Evolutionary conservation across 2,797 vertebrate species (phyloP).

Genomic region (Betta splendens): DNA sequence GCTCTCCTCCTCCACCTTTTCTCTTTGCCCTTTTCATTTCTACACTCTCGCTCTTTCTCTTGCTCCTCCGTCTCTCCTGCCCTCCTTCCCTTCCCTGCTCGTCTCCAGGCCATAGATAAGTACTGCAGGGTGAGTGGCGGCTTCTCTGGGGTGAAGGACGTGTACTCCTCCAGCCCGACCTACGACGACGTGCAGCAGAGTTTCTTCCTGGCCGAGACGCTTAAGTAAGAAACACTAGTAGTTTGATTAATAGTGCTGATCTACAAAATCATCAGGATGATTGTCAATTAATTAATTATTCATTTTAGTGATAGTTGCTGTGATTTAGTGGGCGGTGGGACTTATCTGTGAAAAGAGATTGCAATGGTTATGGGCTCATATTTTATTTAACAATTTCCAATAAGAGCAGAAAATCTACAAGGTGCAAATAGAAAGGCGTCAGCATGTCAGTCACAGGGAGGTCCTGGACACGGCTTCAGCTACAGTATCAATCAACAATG

Average conservation of each 20-base stretch:
- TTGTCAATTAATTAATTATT: slow-evolving; percentile 20
- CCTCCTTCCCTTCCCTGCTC: background rate
- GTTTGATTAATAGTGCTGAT: background rate
- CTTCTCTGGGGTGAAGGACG: slow-evolving; percentile 98
- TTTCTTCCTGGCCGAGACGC: slow-evolving; percentile 98
- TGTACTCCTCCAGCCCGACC: slow-evolving; percentile 94
- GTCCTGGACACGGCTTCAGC: no score
- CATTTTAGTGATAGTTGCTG: slow-evolving; percentile 3
- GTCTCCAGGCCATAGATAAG: slow-evolving; percentile 92
- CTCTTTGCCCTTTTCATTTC: background rate
- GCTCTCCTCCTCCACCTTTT: slow-evolving; percentile 15
- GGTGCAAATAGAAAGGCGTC: background rate
- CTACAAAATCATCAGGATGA: background rate
- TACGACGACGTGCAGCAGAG: slow-evolving; percentile 99
- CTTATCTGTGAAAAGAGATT: slow-evolving; percentile 16
- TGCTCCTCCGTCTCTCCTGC: background rate
- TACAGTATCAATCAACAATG: no score
- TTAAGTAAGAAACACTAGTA: slow-evolving; percentile 86
- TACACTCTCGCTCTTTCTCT: no score
- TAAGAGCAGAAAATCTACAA: background rate
- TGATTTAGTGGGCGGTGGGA: slow-evolving; percentile 5
- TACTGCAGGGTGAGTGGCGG: slow-evolving; percentile 95
- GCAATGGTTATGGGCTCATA: background rate
- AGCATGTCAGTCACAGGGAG: background rate
- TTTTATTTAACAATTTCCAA: slow-evolving; percentile 1